These are phyloP conservation scores for Anneissia japonica DNA, from an alignment of 35 echinoderm and acorn worm species.

Conservation along the genomic window DNA sequence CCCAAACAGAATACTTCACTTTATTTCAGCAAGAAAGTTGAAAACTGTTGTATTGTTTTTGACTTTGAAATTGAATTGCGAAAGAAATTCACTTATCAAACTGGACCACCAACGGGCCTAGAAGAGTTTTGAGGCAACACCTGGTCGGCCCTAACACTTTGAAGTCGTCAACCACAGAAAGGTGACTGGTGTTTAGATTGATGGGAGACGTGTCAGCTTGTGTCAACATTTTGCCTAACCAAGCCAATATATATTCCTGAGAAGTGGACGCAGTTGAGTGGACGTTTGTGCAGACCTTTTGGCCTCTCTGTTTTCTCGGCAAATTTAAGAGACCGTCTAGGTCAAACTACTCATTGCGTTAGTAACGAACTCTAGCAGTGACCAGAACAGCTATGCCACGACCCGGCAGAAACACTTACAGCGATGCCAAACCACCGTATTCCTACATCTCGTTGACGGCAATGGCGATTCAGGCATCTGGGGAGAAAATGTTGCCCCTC, in stretches of 20 bases:
- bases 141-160: neutral
- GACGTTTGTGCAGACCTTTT: neutral
- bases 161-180: neutral
- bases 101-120: neutral
- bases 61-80: neutral
- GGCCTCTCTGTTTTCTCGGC: neutral
- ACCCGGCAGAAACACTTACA: constrained; percentile 93
- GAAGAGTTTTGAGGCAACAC: neutral
- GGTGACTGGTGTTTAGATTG: neutral
- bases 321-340: neutral
- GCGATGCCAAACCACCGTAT: constrained; percentile 98
- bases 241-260: neutral
- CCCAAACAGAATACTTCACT: neutral
- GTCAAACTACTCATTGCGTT: neutral
- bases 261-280: neutral
- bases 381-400: constrained; percentile 67
- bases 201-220: neutral
- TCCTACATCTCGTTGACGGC: constrained; percentile 97
- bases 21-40: neutral
- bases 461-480: constrained; percentile 93
- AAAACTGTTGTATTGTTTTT: neutral
- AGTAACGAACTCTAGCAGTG: neutral
- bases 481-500: constrained; percentile 91
- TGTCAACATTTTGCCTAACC: neutral
- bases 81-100: neutral